Conservation (phyloP, 2,113 vertebrate genomes). For the Leptobrachium ailaonicum region DNA sequence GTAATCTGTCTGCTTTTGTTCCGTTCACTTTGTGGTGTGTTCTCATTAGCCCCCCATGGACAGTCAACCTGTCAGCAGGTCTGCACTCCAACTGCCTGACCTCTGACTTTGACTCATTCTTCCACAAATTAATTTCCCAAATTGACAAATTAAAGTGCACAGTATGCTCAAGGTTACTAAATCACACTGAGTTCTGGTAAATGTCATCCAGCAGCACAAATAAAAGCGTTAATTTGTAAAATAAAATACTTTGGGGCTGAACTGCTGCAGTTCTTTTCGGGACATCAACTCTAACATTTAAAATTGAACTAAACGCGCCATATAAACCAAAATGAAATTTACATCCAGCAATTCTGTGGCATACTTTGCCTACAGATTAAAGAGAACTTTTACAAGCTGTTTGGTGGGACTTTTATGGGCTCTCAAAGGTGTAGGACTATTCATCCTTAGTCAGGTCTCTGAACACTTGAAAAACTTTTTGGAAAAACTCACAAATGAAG, state of each 20-base stretch:
- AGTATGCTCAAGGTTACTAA: conserved; percentile 66
- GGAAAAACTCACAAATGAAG: no score
- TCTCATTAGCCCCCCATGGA: conserved; percentile 77
- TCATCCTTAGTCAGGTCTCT: conserved; percentile 34
- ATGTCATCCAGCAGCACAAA: conserved; percentile 54
- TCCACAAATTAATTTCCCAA: conserved; percentile 80
- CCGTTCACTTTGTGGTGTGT: conserved; percentile 68
- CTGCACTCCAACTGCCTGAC: conserved; percentile 73
- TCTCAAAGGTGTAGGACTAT: conserved; percentile 11
- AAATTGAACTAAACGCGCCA: conserved; percentile 27
- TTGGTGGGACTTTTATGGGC: conserved; percentile 47
- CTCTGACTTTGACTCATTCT: conserved; percentile 75
- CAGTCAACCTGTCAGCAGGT: conserved; percentile 73
- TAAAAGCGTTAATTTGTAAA: conserved; percentile 30
- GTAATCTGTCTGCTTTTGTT: conserved; percentile 76
- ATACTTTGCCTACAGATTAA: conserved; percentile 45
- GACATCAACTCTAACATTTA: conserved; percentile 16
- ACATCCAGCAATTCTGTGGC: conserved; percentile 31
- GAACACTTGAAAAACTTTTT: conserved; percentile 32
- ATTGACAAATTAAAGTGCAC: conserved; percentile 73
- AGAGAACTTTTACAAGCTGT: conserved; percentile 44
- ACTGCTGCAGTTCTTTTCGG: conserved; percentile 24
- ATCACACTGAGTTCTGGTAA: conserved; percentile 70
- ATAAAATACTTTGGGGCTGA: conserved; percentile 28
- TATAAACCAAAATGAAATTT: conserved; percentile 10